Base-by-base conservation (phyloP, 92 coral and sea anemone genomes). In the Phenganax stokvisi region DNA sequence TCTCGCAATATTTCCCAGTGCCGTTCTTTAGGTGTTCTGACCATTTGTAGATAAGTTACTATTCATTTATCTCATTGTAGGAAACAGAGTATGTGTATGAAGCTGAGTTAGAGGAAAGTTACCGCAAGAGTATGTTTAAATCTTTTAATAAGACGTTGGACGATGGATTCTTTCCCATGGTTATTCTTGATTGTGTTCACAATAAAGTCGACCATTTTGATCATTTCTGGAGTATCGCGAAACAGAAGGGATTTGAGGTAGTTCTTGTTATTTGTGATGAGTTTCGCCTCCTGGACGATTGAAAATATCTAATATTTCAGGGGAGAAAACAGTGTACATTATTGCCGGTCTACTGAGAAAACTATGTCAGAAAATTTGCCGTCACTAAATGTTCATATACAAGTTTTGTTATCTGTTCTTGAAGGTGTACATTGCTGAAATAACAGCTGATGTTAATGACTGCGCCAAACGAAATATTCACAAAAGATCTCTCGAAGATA, bases 181-280 rank as follows among this genome's bases (percentile, higher is more conserved):
- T 96, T 61, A 86, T 96, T 66, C 89, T 96, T 71, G 99, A 96
- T 86, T 93, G 97, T 59, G 88, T 91, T 53, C 89, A 96, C 85
- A 88, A 90, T 86, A 90, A 92, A 90, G 98, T 90, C 61, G 90
- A 85, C 10, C 90, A 94, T 81, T 94, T 94, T 84, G 97, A 91
- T 67, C 90, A 91, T 77, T 94, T 91, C 80, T 94, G 98, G 98
- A 94, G 98, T 64, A 90, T 88, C 57, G 98, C 98, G 51, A 94
- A 94, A 77, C 94, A 94, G 87, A 94, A 94, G 56, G 98, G 98
- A 7, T 94, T 94, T 87, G 94, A 94, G 98, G 98, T 91, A 8
- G 0, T 12, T 15, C 67, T 0, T 61, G n/a, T 17, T 61, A 15
- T 28, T 61, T 61, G 20, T 12, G 6, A 15, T 61, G n/a, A 7